Base-by-base conservation (phyloP, 2,888 invertebrate genomes). In the Stenichneumon culpator region DNA sequence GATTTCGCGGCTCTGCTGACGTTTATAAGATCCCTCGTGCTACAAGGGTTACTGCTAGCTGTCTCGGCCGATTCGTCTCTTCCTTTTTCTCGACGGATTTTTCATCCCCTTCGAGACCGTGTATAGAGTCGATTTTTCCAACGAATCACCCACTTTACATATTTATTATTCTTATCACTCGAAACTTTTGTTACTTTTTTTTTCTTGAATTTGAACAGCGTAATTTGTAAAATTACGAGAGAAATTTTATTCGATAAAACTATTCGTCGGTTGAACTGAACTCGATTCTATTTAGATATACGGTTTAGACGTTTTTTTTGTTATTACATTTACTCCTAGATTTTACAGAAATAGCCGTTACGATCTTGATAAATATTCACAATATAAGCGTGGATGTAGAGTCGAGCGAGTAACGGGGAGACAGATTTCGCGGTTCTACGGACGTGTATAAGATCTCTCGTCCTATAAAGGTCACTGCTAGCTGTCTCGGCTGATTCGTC, bases 391-490 rank as follows among this genome's bases (percentile, higher is more conserved):
- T n/a, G n/a, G n/a, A n/a, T n/a, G n/a, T n/a, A n/a, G n/a, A n/a
- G n/a, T n/a, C n/a, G n/a, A n/a, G n/a, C n/a, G n/a, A n/a, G n/a
- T n/a, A n/a, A n/a, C n/a, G 73, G 92, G 89, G 92, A 93, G 93
- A 93, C 93, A 93, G 92, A 93, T 93, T 93, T 90, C 88, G 86
- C 89, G 86, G 90, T 89, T 91, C 88, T 75, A 82, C 89, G 89
- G 92, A 93, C 93, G 89, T 92, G 92, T 92, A 91, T 92, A 92
- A 92, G 90, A 88, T 90, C 86, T 81, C 81, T 88, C 83, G 89
- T 89, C 82, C 87, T 87, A 44, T 75, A 79, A 78, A 79, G 74
- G 78, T 79, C 83, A 77, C 72, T 14, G 52, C 60, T 54, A 68
- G 47, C 74, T 77, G 77, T 63, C 72, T 44, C 54, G 47, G n/a